Evolutionary conservation across 2,797 vertebrate genomes (phyloP), one percentile per base, ranked within the genome.

Genomic region (Psittacula derbiana): DNA sequence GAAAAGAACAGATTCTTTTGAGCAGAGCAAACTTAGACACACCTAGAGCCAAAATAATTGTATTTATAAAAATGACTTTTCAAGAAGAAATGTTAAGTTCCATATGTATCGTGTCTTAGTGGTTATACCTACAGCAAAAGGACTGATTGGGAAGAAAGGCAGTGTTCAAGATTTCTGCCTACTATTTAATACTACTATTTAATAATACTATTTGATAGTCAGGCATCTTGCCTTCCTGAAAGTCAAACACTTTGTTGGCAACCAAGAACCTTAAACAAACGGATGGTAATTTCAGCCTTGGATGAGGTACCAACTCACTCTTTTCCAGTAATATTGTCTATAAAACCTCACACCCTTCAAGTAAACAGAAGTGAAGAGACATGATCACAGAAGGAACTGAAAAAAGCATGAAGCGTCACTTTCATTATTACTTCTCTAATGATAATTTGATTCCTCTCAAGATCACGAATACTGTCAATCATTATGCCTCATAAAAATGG

Each of bases 131-230:
- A 4, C 14, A 70, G 19, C 25, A 69, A 79, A 36, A 44, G 4
- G 14, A 33, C 28, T 58, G 0, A 0, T 5, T 28, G 16, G 28
- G 24, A 43, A 58, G 28, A 83, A 78, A 47, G 4, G 11, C 17
- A 72, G 30, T 36, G 17, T 40, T 82, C 6, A 49, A 40, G 7
- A 14, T 72, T 81, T 91, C 55, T 71, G 24, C 9, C 33, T 49
- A 6, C 8, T 73, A 4, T 66, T 19, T 38, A 3, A 49, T 20
- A 71, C 19, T n/a, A 4, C 11, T 73, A 4, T 66, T 19, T 38
- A 3, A 49, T 20, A 71, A 16, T n/a, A 4, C 11, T 73, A 5
- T 62, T 16, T 38, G 4, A 46, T 18, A 74, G 16, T 28, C 20
- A 46, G 18, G 7, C 33, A 57, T 5, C 23, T 62, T 80, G 16